Evolutionary conservation across 2,888 invertebrate species (phyloP), one percentile per base, ranked within the genome.

Genomic region (Gymnoscelis rufifasciata): DNA sequence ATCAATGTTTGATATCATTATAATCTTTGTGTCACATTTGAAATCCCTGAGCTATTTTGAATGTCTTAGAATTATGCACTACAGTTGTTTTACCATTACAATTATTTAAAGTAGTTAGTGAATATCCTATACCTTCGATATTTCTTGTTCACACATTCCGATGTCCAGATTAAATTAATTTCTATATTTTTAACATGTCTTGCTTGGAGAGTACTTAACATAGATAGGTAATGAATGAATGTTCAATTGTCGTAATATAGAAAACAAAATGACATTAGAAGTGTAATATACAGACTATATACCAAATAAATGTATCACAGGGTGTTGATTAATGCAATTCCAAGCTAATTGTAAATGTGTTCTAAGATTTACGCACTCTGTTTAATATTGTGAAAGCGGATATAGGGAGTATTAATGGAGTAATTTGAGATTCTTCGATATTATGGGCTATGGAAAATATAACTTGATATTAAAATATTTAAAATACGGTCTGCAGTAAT

Each of bases 101-200:
- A 5, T 19, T 3, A 5, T 19, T 19, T 3, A 19, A 19, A 19
- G 5, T 5, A 19, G 5, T 5, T 5, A 19, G n/a, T n/a, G n/a
- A n/a, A n/a, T n/a, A n/a, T n/a, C n/a, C n/a, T n/a, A n/a, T n/a
- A 19, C 19, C 27, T 36, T 44, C 14, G 12, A 45, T 50, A 44
- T 49, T 47, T 56, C 43, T 62, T 52, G 19, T 57, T 60, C 44
- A 57, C 63, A 73, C 74, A 74, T 74, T 74, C 73, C 73, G 68
- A 61, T 62, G 52, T 52, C 53, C 60, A 62, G 64, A 52, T 54
- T 51, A 49, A 39, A 45, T 49, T 45, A 52, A 47, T 39, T 46
- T 51, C 41, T 46, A 52, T 47, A 47, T 36, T 53, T 51, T 55
- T 54, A 54, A 46, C 56, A 49, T 44, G 54, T 54, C 51, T 56